Conservation (phyloP, 2,113 vertebrate species). For the Bungarus multicinctus region DNA sequence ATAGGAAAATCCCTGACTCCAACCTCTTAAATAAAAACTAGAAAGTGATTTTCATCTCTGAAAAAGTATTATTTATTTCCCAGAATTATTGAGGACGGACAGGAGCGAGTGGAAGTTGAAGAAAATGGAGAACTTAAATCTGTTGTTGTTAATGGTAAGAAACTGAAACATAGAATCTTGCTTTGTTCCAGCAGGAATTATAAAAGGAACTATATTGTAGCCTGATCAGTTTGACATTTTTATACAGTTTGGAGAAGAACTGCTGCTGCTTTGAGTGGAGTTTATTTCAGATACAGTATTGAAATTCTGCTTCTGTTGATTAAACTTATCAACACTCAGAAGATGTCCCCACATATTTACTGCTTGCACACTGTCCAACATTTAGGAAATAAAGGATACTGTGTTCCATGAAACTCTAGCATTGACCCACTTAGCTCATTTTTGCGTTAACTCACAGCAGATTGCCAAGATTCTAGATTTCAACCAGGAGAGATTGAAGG, state of each 20-base stretch:
- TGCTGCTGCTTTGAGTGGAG: background rate
- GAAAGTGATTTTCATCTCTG: background rate
- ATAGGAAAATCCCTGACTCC: background rate
- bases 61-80: background rate
- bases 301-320: background rate
- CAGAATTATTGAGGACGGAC: slow-evolving; percentile 66
- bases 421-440: background rate
- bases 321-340: background rate
- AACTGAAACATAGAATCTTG: background rate
- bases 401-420: background rate
- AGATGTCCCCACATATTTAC: background rate
- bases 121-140: slow-evolving; percentile 71
- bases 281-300: background rate
- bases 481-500: background rate
- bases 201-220: background rate
- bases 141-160: slow-evolving; percentile 70
- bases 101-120: slow-evolving; percentile 69
- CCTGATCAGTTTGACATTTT: background rate
- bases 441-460: background rate
- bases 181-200: background rate
- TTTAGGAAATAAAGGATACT: background rate
- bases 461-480: background rate
- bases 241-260: background rate
- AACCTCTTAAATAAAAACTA: background rate
- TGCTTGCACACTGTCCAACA: background rate